phyloP scores from a whole-genome alignment of 2,888 invertebrate species.

The Xanthia icteritia region DNA sequence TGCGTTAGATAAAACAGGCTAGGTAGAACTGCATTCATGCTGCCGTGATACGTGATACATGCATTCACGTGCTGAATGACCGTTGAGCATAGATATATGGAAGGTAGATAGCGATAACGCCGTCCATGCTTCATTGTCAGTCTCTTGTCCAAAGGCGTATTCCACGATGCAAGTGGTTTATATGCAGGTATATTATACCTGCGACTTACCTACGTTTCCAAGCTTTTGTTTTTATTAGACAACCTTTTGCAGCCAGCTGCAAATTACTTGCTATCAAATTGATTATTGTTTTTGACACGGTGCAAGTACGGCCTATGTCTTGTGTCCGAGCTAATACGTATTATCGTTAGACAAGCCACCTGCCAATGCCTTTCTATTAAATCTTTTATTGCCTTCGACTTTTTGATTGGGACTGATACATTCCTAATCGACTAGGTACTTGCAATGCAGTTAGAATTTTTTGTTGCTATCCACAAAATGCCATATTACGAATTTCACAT shows the following conservation, averaged over 20 bases:
- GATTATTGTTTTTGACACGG: background rate
- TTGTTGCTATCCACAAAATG: background rate
- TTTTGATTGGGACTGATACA: background rate
- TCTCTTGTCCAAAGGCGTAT: background rate
- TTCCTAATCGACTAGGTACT: background rate
- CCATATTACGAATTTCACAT: background rate
- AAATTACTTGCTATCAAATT: background rate
- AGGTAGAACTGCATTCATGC: conserved; percentile 46
- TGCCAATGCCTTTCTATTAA: background rate
- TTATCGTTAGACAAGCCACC: background rate
- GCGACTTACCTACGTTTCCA: background rate
- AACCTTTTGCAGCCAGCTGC: background rate
- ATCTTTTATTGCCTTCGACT: background rate
- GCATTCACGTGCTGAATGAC: conserved; percentile 41
- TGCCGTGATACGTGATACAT: conserved; percentile 22
- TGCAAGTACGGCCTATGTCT: too few relatives aligned
- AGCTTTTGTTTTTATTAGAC: background rate
- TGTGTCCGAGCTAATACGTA: too few relatives aligned
- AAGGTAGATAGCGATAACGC: conserved; percentile 30
- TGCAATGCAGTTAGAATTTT: background rate
- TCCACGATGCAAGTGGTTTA: background rate
- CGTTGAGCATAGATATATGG: conserved; percentile 11
- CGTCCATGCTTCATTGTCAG: conserved; percentile 11
- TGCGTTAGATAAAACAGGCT: conserved; percentile 56
- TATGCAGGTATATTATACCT: background rate